phyloP scores from a whole-genome alignment of 2,888 invertebrate species.

The Actias luna region DNA sequence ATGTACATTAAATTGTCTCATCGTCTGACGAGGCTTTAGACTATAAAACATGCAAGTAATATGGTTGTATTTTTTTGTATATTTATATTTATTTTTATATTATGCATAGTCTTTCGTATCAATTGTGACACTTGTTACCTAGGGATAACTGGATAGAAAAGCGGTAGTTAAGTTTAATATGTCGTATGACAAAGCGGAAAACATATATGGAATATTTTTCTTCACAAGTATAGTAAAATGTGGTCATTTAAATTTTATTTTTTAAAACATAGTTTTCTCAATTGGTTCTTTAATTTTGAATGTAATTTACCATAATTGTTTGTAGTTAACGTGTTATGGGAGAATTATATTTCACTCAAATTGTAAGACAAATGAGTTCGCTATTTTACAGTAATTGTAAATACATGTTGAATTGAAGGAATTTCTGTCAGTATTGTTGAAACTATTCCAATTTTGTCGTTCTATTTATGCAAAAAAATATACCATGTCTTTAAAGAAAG shows the following conservation, averaged over 20 bases:
- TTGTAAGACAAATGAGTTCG: no score
- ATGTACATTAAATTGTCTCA: not conserved
- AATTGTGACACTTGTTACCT: not conserved
- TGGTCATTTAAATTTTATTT: not conserved
- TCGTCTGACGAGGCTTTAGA: not conserved
- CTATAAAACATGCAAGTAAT: no score
- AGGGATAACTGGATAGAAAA: not conserved
- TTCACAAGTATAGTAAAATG: not conserved
- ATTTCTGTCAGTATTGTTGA: no score
- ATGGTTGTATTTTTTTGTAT: no score
- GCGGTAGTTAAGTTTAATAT: not conserved
- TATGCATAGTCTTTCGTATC: not conserved
- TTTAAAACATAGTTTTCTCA: not conserved
- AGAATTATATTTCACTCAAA: no score
- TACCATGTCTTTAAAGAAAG: no score
- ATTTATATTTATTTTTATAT: not conserved
- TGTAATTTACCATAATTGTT: not conserved
- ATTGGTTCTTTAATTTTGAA: not conserved
- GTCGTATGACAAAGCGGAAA: not conserved
- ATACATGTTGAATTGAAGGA: no score
- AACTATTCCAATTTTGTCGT: no score
- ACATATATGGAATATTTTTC: not conserved
- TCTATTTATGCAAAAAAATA: no score
- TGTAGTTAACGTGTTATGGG: not conserved
- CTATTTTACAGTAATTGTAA: no score